Percentiles rank a stretch among this genome's conserved stretches.
Evolutionary conservation across 2,113 vertebrate genomes (phyloP).

Genomic region (Alouatta palliata): DNA sequence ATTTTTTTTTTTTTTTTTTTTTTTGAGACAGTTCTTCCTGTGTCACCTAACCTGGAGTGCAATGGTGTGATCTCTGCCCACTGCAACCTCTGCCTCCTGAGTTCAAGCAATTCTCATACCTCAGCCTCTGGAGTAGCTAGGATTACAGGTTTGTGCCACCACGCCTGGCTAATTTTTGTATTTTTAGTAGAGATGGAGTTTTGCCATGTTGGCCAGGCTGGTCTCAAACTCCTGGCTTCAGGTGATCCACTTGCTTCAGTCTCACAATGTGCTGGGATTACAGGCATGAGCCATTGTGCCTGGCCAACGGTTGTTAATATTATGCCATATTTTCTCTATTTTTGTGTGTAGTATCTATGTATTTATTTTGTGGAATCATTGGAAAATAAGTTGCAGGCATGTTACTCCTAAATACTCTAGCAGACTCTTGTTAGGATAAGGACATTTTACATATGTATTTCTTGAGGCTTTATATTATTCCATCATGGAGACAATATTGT

Average conservation of each 20-base stretch:
- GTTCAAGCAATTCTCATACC: too few species aligned
- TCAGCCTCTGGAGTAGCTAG: too few species aligned
- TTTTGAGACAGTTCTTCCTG: too few species aligned
- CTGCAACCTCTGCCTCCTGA: too few species aligned
- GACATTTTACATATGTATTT: neutral
- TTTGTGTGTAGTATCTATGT: neutral
- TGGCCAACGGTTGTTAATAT: neutral
- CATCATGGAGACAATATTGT: neutral
- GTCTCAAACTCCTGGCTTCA: neutral
- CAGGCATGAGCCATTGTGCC: neutral
- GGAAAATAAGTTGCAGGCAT: neutral
- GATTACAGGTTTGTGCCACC: neutral
- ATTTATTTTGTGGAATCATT: constrained; percentile 29
- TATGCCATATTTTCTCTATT: neutral
- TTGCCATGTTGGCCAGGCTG: neutral
- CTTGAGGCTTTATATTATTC: constrained; percentile 20
- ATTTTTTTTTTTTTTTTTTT: neutral
- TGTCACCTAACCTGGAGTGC: too few species aligned
- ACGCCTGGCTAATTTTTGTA: neutral
- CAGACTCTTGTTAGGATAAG: neutral
- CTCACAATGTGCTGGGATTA: neutral
- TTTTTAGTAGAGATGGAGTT: neutral
- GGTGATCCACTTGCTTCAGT: neutral
- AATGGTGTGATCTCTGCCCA: too few species aligned
- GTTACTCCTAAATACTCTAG: neutral